Conservation (phyloP, 2,797 vertebrate genomes). For the Urocyon cinereoargenteus region DNA sequence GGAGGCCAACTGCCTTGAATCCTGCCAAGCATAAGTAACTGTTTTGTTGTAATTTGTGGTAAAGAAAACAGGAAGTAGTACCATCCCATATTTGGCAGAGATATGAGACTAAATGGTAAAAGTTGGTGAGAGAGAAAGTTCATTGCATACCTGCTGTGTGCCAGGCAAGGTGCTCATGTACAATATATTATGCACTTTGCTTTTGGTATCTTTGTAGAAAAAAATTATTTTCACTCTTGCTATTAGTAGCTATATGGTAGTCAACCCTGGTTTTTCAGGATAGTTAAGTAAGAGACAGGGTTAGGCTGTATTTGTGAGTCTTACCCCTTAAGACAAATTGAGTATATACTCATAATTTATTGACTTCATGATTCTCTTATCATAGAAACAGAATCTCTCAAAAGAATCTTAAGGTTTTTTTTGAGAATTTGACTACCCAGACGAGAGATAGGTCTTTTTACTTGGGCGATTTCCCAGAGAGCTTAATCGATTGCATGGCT, state of each 20-base stretch:
- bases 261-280: background rate
- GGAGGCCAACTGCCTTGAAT: background rate
- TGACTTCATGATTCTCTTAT: background rate
- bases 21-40: background rate
- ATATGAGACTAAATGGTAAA: background rate
- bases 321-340: background rate
- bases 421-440: background rate
- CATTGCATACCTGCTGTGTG: background rate
- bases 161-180: background rate
- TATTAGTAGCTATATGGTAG: background rate
- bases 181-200: background rate
- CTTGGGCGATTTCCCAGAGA: background rate
- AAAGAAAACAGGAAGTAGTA: background rate
- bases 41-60: background rate
- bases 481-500: background rate
- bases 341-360: background rate
- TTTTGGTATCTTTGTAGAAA: slow-evolving; percentile 24
- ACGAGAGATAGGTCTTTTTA: background rate
- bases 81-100: background rate
- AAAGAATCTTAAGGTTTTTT: background rate
- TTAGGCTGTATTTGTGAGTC: background rate
- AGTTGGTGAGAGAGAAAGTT: background rate
- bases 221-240: background rate
- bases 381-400: background rate
- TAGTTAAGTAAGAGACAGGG: background rate